Evolutionary conservation across 2,797 vertebrate species (phyloP), one percentile per base, ranked within the genome.

Genomic region (Cirrhinus molitorella): DNA sequence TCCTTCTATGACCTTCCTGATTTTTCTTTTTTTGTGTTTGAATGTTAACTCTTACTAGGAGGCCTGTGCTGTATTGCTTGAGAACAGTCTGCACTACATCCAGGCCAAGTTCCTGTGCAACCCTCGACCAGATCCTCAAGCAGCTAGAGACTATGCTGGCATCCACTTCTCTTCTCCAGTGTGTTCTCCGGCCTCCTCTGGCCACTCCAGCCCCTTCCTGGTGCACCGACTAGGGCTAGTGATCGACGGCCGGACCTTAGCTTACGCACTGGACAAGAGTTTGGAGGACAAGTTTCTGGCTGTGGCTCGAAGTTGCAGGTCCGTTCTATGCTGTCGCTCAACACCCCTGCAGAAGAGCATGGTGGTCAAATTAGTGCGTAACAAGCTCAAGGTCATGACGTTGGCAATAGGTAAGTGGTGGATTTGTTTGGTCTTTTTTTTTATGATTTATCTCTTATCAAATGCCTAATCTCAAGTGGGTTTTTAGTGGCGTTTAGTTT

Each of bases 361-460:
- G 96, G 97, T 99, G 88, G 98, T 99, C 83, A 97, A 97, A 89
- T 94, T 99, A 86, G 97, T 99, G 90, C 95, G 98, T 80, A 96
- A 96, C 95, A 99, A 98, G 90, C 96, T 99, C 75, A 97, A 97
- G 93, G 97, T 97, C 91, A 98, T 99, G 98, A 99, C 98, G 1
- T 90, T 99, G 89, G 98, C 98, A 80, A 98, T 99, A 93, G 98
- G 98, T 96, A 91, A 93, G 92, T 90, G 5, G 17, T 71, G 25
- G 2, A 40, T 75, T 53, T 10, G 3, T 1, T 51, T 61, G 16
- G 1, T 45, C 0, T 1, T 70, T 70, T 1, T 70, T 70, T 68
- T 31, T 51, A 37, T 1, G 17, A 34, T 65, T 66, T 10, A 9
- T 66, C 66, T 43, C 66, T n/a, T 11, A 23, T 77, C 28, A 34